A percentile compares a stretch with the other conserved stretches of the same genome.
phyloP scores from a whole-genome alignment of 2,113 vertebrate genomes.

The Mugil cephalus region DNA sequence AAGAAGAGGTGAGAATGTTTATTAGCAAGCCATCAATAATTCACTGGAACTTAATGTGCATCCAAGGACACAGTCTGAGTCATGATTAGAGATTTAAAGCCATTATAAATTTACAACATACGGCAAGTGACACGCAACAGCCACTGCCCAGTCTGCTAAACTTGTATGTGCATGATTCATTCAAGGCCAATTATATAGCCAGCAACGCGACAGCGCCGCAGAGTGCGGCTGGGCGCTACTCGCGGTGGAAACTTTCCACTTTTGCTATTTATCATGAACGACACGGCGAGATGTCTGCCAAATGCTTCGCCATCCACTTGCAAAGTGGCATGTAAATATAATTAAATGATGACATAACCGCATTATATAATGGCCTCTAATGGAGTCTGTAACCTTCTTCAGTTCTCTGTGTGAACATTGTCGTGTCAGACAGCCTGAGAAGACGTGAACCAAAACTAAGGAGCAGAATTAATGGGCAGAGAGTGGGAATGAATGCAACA shows the following conservation, averaged over 20 bases:
- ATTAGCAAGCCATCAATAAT: constrained; percentile 62
- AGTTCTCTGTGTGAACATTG: constrained; percentile 35
- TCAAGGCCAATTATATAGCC: constrained; percentile 33
- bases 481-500: constrained; percentile 37
- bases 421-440: constrained; percentile 32
- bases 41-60: constrained; percentile 37
- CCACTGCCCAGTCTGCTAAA: constrained; percentile 33
- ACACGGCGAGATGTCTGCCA: constrained; percentile 43
- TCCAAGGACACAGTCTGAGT: constrained; percentile 57
- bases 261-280: constrained; percentile 43
- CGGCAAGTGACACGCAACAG: constrained; percentile 12
- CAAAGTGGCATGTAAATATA: constrained; percentile 68
- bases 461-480: constrained; percentile 33
- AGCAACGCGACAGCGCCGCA: constrained; percentile 3
- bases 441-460: constrained; percentile 16
- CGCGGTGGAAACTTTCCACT: constrained; percentile 22
- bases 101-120: constrained; percentile 52
- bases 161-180: constrained; percentile 47
- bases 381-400: constrained; percentile 62
- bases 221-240: constrained; percentile 17
- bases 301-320: constrained; percentile 44
- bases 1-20: constrained; percentile 46
- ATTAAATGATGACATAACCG: constrained; percentile 71
- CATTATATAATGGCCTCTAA: constrained; percentile 67
- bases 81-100: constrained; percentile 40